Evolutionary conservation across 2,797 vertebrate species (phyloP).

Genomic region (Dendrocincla fuliginosa): DNA sequence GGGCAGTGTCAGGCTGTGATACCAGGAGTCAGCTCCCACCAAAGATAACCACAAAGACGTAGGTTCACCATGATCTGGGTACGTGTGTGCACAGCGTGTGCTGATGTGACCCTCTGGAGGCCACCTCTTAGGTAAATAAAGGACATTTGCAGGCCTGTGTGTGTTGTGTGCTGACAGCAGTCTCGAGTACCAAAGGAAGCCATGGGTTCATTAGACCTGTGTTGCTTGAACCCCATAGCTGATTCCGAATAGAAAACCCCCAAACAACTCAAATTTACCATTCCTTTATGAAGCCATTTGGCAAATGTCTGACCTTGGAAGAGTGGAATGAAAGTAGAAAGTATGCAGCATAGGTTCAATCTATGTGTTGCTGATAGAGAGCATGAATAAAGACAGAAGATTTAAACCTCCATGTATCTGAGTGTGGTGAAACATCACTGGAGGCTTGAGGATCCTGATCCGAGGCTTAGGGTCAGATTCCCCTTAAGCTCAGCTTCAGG

Average conservation of each 20-base stretch:
- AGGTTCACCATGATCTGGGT: not conserved
- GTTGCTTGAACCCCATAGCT: not conserved
- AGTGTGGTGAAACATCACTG: not conserved
- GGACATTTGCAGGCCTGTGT: not conserved
- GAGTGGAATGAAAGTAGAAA: not conserved
- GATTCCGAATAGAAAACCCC: not conserved
- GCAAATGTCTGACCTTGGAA: not conserved
- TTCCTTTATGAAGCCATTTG: not conserved
- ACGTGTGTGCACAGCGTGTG: rapidly evolving
- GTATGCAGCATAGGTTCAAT: not conserved
- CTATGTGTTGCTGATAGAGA: not conserved
- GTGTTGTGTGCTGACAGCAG: not conserved
- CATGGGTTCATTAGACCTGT: not conserved
- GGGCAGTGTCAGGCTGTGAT: not conserved
- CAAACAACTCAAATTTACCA: not conserved
- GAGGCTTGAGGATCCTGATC: not conserved
- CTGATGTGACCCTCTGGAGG: slow-evolving; percentile 16
- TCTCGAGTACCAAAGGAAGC: not conserved
- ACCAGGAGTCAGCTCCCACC: not conserved
- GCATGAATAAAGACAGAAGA: not conserved
- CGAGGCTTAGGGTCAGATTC: not conserved
- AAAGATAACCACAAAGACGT: not conserved
- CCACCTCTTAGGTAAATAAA: not conserved
- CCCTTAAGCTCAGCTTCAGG: not conserved
- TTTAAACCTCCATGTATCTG: not conserved